Evolutionary conservation across 1,140 invertebrate genomes (phyloP).

Genomic region (Drosophila leontia): DNA sequence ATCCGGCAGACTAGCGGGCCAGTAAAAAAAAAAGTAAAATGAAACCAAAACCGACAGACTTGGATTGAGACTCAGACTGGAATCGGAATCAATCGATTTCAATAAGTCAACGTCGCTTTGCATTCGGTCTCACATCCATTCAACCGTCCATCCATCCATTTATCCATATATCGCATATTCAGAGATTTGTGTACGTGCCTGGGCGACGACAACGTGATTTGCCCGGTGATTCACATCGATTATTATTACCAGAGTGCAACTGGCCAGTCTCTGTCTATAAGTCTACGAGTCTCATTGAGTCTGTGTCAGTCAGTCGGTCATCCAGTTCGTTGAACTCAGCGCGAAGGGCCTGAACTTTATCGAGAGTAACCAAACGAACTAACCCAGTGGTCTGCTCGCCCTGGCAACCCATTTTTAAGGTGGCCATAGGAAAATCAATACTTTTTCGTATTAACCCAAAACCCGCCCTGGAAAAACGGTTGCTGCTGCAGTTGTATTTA

Average conservation of each 20-base stretch:
- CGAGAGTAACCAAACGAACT: conserved; percentile 57
- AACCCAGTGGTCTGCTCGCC: conserved; percentile 47
- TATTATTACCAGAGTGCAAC: conserved; percentile 19
- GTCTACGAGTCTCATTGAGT: conserved; percentile 10
- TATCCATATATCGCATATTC: conserved; percentile 36
- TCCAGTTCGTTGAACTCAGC: conserved; percentile 64
- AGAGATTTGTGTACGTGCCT: conserved; percentile 63
- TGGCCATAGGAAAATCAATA: conserved; percentile 43
- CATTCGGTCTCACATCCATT: conserved; percentile 36
- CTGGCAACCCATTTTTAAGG: conserved; percentile 28
- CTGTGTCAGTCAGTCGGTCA: conserved; percentile 11
- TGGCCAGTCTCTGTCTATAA: conserved; percentile 4
- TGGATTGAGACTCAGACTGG: conserved; percentile 13
- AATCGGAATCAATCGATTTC: conserved; percentile 66
- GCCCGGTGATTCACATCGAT: conserved; percentile 58
- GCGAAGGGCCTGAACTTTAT: conserved; percentile 30
- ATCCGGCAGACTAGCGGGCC: conserved; percentile 30
- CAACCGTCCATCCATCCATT: conserved; percentile 19
- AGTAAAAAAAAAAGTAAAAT: background rate
- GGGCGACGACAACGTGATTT: conserved; percentile 59
- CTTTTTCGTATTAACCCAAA: conserved; percentile 20
- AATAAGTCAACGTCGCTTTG: conserved; percentile 59
- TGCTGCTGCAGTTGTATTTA: conserved; percentile 14
- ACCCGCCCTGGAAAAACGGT: conserved; percentile 15
- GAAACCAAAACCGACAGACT: conserved; percentile 24